Evolutionary conservation across 2,113 vertebrate genomes (phyloP).

Genomic region (Chelonoidis abingdonii): DNA sequence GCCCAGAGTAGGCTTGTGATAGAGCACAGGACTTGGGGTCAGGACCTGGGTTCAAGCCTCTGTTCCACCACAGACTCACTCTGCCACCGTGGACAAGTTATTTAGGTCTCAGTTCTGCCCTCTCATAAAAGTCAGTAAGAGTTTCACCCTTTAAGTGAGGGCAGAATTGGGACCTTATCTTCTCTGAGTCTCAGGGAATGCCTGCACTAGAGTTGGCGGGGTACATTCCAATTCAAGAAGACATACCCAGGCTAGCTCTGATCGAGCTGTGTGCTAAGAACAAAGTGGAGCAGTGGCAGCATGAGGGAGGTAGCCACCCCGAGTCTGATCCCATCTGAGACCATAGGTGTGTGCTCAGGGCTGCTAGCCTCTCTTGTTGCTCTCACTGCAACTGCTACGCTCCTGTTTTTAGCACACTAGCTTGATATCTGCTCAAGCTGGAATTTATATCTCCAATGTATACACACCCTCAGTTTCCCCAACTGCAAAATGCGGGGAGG

Average conservation of each 20-base stretch:
- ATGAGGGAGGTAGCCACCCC: not conserved
- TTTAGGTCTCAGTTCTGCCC: not conserved
- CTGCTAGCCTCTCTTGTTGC: fast-evolving
- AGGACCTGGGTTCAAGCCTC: not conserved
- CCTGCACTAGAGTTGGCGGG: too few species aligned
- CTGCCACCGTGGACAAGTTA: not conserved
- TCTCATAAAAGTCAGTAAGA: not conserved
- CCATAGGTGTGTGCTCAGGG: not conserved
- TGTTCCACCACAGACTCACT: not conserved
- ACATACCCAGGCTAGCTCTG: too few species aligned
- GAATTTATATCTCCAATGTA: not conserved
- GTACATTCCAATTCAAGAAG: too few species aligned
- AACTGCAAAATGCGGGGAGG: not conserved
- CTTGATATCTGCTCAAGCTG: not conserved
- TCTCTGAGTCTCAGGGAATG: not conserved
- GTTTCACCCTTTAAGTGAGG: not conserved
- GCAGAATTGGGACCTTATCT: not conserved
- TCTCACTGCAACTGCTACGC: not conserved
- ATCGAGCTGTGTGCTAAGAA: too few species aligned
- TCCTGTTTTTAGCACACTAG: not conserved
- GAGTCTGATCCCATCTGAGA: not conserved
- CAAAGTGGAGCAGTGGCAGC: too few species aligned
- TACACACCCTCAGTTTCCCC: not conserved
- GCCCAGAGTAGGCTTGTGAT: not conserved
- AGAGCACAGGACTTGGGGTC: not conserved